Conservation (phyloP, 2,113 vertebrate species). For the Proteles cristata region DNA sequence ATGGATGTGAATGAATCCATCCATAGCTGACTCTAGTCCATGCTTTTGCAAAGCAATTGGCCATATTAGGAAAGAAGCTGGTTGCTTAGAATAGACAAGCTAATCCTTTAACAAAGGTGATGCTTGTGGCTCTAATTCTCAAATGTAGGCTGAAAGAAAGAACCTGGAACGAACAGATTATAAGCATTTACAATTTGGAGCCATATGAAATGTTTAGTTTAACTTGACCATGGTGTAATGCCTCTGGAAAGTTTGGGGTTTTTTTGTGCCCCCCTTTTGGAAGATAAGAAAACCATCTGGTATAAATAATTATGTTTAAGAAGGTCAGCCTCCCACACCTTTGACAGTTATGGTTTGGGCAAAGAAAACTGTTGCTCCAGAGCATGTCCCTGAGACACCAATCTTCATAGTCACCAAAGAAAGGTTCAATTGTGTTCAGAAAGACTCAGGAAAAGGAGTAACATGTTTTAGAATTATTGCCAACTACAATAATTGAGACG, state of each 20-base stretch:
- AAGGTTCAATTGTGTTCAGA: conserved; percentile 54
- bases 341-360: not conserved
- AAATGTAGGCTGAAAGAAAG: not conserved
- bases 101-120: conserved; percentile 5
- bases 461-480: not conserved
- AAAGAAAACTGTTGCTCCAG: conserved; percentile 58
- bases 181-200: not conserved
- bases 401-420: conserved; percentile 22
- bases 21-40: not conserved
- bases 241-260: not conserved
- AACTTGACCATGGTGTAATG: not conserved
- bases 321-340: conserved; percentile 12
- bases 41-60: conserved; percentile 56
- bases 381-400: not conserved
- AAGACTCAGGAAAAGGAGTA: conserved; percentile 28
- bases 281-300: conserved; percentile 46
- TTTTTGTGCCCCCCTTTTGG: not conserved
- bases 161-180: not conserved
- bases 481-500: not conserved
- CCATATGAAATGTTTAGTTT: conserved; percentile 41
- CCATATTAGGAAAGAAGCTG: conserved; percentile 71
- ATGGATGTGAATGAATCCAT: not conserved
- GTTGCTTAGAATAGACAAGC: conserved; percentile 46
- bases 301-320: conserved; percentile 35
- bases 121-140: not conserved